These are phyloP conservation scores for Hippoglossus stenolepis DNA, from an alignment of 2,113 vertebrate species.

Conservation along the genomic window DNA sequence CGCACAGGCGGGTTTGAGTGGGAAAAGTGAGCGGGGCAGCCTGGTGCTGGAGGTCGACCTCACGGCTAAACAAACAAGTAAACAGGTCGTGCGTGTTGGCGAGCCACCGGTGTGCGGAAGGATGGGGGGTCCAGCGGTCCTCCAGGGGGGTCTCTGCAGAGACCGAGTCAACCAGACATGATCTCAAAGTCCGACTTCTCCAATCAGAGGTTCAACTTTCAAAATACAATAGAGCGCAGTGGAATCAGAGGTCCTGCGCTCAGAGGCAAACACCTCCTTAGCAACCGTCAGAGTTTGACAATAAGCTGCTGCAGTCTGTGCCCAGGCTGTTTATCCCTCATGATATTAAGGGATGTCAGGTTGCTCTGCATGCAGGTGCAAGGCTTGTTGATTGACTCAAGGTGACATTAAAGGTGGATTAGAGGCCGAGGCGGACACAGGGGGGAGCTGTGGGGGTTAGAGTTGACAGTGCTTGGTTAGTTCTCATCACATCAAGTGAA, in stretches of 20 bases:
- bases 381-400: slow-evolving; percentile 27
- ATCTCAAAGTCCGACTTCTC: neutral
- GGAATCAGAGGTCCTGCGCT: neutral
- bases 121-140: too few species aligned
- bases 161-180: too few species aligned
- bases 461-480: neutral
- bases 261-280: neutral
- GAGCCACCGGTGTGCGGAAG: too few species aligned
- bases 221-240: neutral
- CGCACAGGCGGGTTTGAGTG: neutral
- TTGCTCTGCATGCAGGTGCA: neutral
- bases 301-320: neutral
- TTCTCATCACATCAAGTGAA: neutral
- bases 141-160: too few species aligned
- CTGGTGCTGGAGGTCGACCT: neutral
- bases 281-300: slow-evolving; percentile 2
- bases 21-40: neutral
- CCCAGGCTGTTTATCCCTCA: neutral
- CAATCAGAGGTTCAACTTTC: slow-evolving; percentile 29
- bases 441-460: neutral
- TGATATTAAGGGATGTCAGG: too few species aligned
- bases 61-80: neutral
- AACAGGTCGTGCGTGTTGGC: neutral
- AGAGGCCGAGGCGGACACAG: slow-evolving; percentile 1
- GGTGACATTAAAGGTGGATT: slow-evolving; percentile 61